phyloP scores from a whole-genome alignment of 1,140 invertebrate species.

The Drosophila hydei region DNA sequence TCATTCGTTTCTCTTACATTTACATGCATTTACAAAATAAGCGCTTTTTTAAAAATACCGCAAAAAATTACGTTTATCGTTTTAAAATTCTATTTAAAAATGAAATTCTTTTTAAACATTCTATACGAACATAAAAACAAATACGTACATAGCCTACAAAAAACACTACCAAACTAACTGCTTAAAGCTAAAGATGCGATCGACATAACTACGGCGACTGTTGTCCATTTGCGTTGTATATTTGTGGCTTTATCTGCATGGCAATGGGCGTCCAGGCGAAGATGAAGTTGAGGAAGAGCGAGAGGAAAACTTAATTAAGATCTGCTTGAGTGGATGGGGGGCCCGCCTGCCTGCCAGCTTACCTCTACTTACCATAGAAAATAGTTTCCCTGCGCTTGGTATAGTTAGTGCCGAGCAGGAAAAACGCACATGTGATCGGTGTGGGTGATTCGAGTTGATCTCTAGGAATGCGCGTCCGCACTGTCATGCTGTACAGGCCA shows the following conservation, averaged over 20 bases:
- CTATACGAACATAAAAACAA: constrained; percentile 74
- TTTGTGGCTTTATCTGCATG: constrained; percentile 81
- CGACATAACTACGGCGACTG: constrained; percentile 83
- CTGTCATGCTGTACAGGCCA: constrained; percentile 81
- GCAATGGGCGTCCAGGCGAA: not conserved
- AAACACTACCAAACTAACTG: constrained; percentile 81
- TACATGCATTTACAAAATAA: constrained; percentile 84
- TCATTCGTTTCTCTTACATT: constrained; percentile 70
- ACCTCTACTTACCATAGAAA: constrained; percentile 84
- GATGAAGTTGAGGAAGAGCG: too few relatives aligned
- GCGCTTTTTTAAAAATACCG: constrained; percentile 83
- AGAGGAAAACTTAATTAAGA: constrained; percentile 1
- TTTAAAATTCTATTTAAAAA: constrained; percentile 82
- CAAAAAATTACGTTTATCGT: constrained; percentile 83
- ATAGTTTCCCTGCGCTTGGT: constrained; percentile 83
- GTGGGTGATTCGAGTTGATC: constrained; percentile 82
- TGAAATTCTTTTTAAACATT: constrained; percentile 64
- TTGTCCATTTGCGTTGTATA: constrained; percentile 84
- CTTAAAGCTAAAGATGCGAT: constrained; percentile 84
- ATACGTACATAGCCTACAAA: constrained; percentile 65
- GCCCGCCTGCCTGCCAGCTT: constrained; percentile 29
- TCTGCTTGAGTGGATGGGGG: not conserved
- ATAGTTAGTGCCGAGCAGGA: constrained; percentile 82
- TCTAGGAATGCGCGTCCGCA: constrained; percentile 80
- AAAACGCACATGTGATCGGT: constrained; percentile 83